Evolutionary conservation across 2,888 invertebrate genomes (phyloP).

Genomic region (Ischnura elegans): DNA sequence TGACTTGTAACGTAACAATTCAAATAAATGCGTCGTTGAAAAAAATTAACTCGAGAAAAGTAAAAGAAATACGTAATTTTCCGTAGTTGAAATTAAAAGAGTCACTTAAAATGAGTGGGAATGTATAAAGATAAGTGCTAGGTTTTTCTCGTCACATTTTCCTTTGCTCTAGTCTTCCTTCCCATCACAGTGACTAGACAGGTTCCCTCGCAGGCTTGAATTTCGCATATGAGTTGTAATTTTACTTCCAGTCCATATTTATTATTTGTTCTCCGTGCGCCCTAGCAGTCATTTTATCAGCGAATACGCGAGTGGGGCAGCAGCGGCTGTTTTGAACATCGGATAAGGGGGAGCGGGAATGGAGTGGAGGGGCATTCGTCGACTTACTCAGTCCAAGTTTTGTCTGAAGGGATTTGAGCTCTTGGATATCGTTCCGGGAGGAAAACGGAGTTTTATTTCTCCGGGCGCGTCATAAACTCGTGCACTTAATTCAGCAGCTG

Average conservation of each 20-base stretch:
- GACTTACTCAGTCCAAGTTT: not conserved
- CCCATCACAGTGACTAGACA: not conserved
- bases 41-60: too few species aligned
- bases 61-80: too few species aligned
- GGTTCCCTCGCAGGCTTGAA: not conserved
- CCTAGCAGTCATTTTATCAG: not conserved
- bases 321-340: not conserved
- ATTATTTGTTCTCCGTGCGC: not conserved
- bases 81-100: too few species aligned
- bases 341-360: not conserved
- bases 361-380: not conserved
- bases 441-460: not conserved
- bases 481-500: slow-evolving; percentile 24
- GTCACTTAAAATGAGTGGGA: too few species aligned
- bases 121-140: too few species aligned
- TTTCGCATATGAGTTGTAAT: not conserved
- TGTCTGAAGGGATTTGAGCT: not conserved
- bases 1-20: too few species aligned
- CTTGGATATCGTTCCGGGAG: not conserved
- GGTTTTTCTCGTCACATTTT: not conserved
- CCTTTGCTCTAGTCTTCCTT: not conserved
- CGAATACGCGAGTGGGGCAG: not conserved
- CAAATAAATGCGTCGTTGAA: too few species aligned
- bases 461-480: slow-evolving; percentile 12
- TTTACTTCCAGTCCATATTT: not conserved